Percentiles rank a stretch among this genome's conserved stretches.
Evolutionary conservation across 2,888 invertebrate genomes (phyloP).

Genomic region (Pandemis heparana): DNA sequence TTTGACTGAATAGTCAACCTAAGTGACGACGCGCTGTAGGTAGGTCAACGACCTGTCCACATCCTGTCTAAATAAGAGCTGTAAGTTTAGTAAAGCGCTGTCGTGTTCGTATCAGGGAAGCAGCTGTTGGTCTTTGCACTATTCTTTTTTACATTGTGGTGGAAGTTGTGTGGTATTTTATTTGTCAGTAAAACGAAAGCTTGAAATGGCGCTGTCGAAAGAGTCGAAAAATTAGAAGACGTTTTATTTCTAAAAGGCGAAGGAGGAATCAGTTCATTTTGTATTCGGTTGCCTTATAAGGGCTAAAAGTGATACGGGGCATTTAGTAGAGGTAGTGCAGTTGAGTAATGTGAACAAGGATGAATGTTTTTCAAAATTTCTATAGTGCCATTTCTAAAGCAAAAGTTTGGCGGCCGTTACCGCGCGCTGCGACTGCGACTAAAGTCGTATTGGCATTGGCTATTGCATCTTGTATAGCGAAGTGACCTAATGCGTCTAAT

Average conservation of each 20-base stretch:
- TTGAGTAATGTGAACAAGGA: conserved; percentile 37
- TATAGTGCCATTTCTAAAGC: conserved; percentile 29
- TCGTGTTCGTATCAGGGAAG: conserved; percentile 28
- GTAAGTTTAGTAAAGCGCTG: neutral
- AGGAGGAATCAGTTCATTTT: conserved; percentile 26
- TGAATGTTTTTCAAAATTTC: conserved; percentile 28
- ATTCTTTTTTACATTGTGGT: conserved; percentile 39
- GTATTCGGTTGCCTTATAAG: conserved; percentile 28
- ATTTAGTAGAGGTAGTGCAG: conserved; percentile 40
- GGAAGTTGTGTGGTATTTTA: conserved; percentile 32
- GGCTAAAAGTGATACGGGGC: conserved; percentile 41
- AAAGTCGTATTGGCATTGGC: neutral
- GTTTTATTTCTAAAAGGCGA: conserved; percentile 25
- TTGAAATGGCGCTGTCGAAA: conserved; percentile 40
- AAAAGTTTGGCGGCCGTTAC: neutral
- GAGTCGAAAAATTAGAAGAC: conserved; percentile 24
- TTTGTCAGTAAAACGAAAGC: conserved; percentile 27
- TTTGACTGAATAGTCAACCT: neutral
- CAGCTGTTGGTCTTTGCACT: conserved; percentile 37
- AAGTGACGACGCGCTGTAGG: conserved; percentile 1
- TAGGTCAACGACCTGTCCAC: neutral
- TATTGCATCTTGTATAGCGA: neutral
- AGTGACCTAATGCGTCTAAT: conserved; percentile 2
- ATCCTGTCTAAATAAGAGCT: neutral
- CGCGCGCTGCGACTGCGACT: neutral